Percentiles rank a stretch among this genome's conserved stretches.
These are phyloP conservation scores for Eumeta japonica DNA, from an alignment of 1,140 invertebrate genomes.

Conservation along the genomic window DNA sequence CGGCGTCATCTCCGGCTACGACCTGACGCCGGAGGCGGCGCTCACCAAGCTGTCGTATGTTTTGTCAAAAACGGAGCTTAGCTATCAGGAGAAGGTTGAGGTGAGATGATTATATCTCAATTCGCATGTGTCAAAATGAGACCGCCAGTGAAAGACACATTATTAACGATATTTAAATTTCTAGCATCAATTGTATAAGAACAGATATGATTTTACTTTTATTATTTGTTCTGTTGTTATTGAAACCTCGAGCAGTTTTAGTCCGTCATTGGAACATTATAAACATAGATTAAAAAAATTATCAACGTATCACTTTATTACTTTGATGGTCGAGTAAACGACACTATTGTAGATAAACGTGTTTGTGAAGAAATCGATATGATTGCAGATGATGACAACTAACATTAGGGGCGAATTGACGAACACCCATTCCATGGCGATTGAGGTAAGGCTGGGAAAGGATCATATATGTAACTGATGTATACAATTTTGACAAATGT, in stretches of 20 bases:
- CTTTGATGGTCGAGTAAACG: constrained; percentile 5
- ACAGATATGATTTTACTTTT: too few relatives aligned
- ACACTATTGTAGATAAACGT: constrained; percentile 7
- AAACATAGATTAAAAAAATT: too few relatives aligned
- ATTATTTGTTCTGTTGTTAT: too few relatives aligned
- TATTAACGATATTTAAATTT: too few relatives aligned
- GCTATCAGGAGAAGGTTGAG: constrained; percentile 69
- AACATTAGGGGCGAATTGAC: constrained; percentile 68
- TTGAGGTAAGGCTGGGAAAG: constrained; percentile 24
- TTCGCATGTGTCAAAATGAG: background rate
- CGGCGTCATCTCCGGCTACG: constrained; percentile 85
- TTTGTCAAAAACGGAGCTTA: constrained; percentile 79
- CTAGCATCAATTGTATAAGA: too few relatives aligned
- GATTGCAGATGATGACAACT: constrained; percentile 72
- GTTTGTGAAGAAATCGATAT: too few relatives aligned
- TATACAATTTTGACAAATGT: too few relatives aligned
- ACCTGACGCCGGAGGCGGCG: constrained; percentile 95
- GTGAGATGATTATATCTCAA: constrained; percentile 49
- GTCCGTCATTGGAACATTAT: too few relatives aligned
- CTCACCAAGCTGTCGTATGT: constrained; percentile 90
- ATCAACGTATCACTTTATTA: too few relatives aligned
- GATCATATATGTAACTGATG: constrained; percentile 1
- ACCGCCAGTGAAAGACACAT: too few relatives aligned
- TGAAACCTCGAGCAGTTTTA: too few relatives aligned
- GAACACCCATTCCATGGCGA: constrained; percentile 33